Conservation (phyloP, 2,888 invertebrate species). For the Tenthredo mesomela region DNA sequence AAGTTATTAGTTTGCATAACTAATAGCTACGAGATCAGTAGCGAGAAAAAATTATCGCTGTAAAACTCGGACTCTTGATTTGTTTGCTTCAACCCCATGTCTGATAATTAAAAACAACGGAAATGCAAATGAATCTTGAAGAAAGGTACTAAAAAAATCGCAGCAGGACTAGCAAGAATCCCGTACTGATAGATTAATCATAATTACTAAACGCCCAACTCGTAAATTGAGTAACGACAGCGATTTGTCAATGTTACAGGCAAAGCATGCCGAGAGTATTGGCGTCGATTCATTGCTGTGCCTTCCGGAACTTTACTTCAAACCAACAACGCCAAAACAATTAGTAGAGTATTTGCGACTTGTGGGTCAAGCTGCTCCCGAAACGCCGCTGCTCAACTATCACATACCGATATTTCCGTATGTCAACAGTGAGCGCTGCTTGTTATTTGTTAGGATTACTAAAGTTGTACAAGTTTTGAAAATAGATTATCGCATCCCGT, state of each 20-base stretch:
- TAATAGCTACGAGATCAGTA: background rate
- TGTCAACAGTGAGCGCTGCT: slow-evolving; percentile 83
- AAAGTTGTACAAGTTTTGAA: slow-evolving; percentile 75
- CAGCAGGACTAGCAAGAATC: background rate
- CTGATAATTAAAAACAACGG: no score
- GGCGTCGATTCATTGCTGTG: slow-evolving; percentile 86
- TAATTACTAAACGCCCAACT: background rate
- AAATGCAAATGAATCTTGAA: background rate
- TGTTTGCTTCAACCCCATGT: background rate
- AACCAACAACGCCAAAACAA: slow-evolving; percentile 82
- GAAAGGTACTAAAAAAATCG: background rate
- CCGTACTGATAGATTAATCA: background rate
- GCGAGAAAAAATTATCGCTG: background rate
- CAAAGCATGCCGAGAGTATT: slow-evolving; percentile 83
- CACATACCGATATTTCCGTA: slow-evolving; percentile 88
- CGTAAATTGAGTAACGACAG: background rate
- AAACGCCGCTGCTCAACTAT: slow-evolving; percentile 90
- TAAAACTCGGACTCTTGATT: background rate
- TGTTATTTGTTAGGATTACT: slow-evolving; percentile 34
- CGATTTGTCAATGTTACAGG: slow-evolving; percentile 77
- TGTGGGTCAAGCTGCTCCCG: slow-evolving; percentile 86
- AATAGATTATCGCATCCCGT: slow-evolving; percentile 76
- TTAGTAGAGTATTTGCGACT: slow-evolving; percentile 84
- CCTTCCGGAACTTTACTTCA: slow-evolving; percentile 89
- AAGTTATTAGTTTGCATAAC: background rate